phyloP scores from a whole-genome alignment of 2,888 invertebrate genomes.

The Xestia xanthographa region DNA sequence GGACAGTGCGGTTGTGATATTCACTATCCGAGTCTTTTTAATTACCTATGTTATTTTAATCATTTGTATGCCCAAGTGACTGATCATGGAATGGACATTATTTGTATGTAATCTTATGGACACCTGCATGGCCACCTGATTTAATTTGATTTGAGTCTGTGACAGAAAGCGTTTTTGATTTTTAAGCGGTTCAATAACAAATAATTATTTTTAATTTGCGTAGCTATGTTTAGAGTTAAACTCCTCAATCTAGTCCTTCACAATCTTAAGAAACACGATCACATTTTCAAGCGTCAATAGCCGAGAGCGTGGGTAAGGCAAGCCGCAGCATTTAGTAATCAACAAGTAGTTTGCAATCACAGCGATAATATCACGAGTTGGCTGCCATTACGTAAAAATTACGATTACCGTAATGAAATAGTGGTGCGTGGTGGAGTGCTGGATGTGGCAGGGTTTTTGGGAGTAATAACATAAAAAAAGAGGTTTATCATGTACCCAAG shows the following conservation, averaged over 20 bases:
- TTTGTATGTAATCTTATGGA: no score
- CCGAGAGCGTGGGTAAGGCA: conserved; percentile 80
- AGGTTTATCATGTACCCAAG: not conserved
- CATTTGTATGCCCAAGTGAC: no score
- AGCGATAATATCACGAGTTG: conserved; percentile 81
- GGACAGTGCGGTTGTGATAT: not conserved
- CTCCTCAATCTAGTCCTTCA: conserved; percentile 37
- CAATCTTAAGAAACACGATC: conserved; percentile 62
- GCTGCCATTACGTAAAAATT: conserved; percentile 89
- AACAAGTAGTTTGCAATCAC: conserved; percentile 81
- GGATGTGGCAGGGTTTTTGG: conserved; percentile 67
- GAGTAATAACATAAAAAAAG: not conserved
- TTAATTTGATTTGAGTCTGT: no score
- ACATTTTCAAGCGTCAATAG: conserved; percentile 64
- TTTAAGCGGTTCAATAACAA: not conserved
- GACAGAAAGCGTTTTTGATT: not conserved
- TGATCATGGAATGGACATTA: no score
- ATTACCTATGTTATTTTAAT: no score
- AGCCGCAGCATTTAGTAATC: conserved; percentile 85
- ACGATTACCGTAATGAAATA: conserved; percentile 90
- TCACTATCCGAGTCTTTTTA: not conserved
- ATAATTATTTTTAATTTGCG: not conserved
- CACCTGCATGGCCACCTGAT: no score
- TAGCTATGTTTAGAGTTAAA: conserved; percentile 8
- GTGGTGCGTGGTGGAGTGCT: conserved; percentile 62